Evolutionary conservation across 2,888 invertebrate genomes (phyloP).

Genomic region (Lymantria dispar): DNA sequence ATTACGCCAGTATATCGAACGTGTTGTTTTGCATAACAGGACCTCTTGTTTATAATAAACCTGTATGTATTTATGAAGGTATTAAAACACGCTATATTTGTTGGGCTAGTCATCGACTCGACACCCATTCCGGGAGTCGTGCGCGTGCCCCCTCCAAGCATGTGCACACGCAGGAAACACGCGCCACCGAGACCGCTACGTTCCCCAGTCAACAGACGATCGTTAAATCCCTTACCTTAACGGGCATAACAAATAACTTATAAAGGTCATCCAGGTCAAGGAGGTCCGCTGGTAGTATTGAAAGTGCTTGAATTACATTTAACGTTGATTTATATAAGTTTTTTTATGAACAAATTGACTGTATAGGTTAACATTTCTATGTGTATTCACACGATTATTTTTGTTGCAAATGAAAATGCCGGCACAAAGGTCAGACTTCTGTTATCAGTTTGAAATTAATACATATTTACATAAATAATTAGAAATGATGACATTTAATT

Average conservation of each 20-base stretch:
- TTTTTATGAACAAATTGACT: too few relatives aligned
- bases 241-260: conserved; percentile 54
- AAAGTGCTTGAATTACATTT: conserved; percentile 17
- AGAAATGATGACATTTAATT: too few relatives aligned
- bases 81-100: conserved; percentile 47
- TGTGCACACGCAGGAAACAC: conserved; percentile 66
- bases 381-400: too few relatives aligned
- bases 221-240: conserved; percentile 42
- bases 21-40: conserved; percentile 25
- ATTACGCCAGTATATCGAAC: conserved; percentile 12
- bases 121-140: conserved; percentile 59
- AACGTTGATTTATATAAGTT: background rate
- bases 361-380: too few relatives aligned
- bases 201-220: conserved; percentile 29
- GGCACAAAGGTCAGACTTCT: too few relatives aligned
- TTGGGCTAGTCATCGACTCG: conserved; percentile 45
- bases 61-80: conserved; percentile 17
- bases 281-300: conserved; percentile 29
- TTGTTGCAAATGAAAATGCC: too few relatives aligned
- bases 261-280: conserved; percentile 55
- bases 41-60: conserved; percentile 23
- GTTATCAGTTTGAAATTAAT: too few relatives aligned
- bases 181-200: conserved; percentile 50
- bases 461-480: too few relatives aligned
- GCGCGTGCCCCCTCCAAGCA: conserved; percentile 49